Evolutionary conservation across 2,888 invertebrate species (phyloP), one percentile per base, ranked within the genome.

Genomic region (Hypolimnas misippus): DNA sequence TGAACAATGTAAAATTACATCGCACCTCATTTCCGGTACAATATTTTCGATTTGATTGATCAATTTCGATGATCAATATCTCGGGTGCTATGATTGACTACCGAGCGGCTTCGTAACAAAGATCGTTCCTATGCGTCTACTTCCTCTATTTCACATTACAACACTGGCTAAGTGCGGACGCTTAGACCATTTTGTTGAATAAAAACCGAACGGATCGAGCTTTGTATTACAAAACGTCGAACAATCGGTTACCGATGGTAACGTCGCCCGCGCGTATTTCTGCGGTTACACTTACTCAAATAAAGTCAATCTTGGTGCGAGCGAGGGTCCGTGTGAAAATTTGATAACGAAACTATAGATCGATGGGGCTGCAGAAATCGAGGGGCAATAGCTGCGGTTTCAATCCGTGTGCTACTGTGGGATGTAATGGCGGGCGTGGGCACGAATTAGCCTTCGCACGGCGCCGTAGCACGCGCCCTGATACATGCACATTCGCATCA

Each of bases 321-420:
- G 73, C 78, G 76, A 75, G 81, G 83, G 81, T 77, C 82, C 89
- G 91, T 92, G 91, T 92, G 91, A 92, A 92, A 92, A 91, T 90
- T 92, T 90, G 91, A 91, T 91, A 89, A 90, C 89, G 83, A 87
- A 90, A 83, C 89, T 86, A 89, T 85, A 83, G 89, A 90, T 87
- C 89, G 87, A 86, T 84, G 84, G 84, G 86, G 82, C 86, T 89
- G 89, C 84, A 86, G 88, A 83, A 83, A 83, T 83, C 82, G 84
- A 82, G 77, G 81, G 83, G 82, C 83, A 78, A 83, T 79, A 72
- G 85, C 79, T 91, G 91, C 86, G 91, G 91, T 92, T 88, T 81
- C 84, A 85, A 84, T 87, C 82, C 79, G 83, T 80, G 80, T 81
- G 89, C 90, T 89, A 88, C 90, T 86, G 89, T 87, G 85, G 85